phyloP scores from a whole-genome alignment of 2,797 vertebrate genomes.

The Thaleichthys pacificus region DNA sequence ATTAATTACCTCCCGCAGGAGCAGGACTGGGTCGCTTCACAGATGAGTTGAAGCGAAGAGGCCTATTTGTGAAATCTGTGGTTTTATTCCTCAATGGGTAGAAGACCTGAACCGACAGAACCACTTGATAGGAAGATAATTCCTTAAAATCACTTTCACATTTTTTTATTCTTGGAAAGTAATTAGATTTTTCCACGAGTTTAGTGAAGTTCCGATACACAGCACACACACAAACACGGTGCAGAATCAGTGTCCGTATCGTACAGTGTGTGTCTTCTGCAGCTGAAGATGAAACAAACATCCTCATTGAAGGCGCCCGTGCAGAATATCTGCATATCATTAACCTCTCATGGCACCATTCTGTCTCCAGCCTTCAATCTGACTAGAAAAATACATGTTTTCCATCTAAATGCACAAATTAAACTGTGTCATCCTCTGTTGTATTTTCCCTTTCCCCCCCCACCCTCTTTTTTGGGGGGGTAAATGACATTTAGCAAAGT shows the following conservation, averaged over 20 bases:
- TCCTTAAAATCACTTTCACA: no score
- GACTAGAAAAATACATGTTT: not conserved
- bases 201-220: no score
- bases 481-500: constrained; percentile 21
- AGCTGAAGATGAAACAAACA: not conserved
- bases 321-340: not conserved
- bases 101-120: no score
- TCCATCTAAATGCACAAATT: constrained; percentile 2
- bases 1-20: constrained; percentile 28
- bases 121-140: no score
- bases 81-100: not conserved
- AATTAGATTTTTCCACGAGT: not conserved
- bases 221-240: not conserved
- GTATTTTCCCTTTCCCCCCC: not conserved
- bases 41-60: not conserved
- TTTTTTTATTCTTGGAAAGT: not conserved
- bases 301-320: not conserved
- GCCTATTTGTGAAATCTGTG: not conserved
- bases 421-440: not conserved
- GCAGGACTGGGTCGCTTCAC: not conserved
- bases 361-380: not conserved
- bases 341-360: not conserved
- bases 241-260: no score
- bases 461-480: not conserved
- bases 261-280: not conserved